phyloP scores from a whole-genome alignment of 1,140 invertebrate genomes.

The Eciton burchellii region DNA sequence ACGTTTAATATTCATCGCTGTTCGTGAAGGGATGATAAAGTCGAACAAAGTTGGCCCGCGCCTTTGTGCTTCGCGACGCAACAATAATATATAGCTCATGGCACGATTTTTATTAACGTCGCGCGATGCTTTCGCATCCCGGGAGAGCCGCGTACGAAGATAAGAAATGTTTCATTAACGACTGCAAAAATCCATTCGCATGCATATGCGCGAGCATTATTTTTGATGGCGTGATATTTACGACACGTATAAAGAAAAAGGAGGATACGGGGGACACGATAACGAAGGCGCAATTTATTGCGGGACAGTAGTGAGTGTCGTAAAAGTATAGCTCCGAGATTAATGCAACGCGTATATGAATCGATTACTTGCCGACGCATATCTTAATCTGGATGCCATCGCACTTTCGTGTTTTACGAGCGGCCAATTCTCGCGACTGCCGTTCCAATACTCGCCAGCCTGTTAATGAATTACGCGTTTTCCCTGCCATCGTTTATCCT shows the following conservation, averaged over 20 bases:
- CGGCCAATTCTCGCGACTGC: not conserved
- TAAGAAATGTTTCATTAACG: constrained; percentile 45
- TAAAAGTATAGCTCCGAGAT: constrained; percentile 51
- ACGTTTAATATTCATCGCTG: constrained; percentile 17
- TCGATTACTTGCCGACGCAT: constrained; percentile 40
- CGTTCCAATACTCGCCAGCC: constrained; percentile 33
- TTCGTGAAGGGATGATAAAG: not conserved
- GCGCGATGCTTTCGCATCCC: constrained; percentile 17
- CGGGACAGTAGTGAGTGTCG: constrained; percentile 31
- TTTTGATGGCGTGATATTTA: constrained; percentile 53
- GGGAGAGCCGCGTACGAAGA: not conserved
- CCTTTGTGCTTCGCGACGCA: not conserved
- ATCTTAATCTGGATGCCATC: constrained; percentile 48
- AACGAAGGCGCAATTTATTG: constrained; percentile 52
- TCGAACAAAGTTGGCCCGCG: constrained; percentile 5
- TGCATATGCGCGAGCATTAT: constrained; percentile 34
- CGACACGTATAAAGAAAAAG: constrained; percentile 6
- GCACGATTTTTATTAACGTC: constrained; percentile 36
- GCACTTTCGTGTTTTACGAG: constrained; percentile 30
- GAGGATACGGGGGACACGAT: constrained; percentile 32
- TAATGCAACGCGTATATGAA: constrained; percentile 46
- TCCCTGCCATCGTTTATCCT: not conserved
- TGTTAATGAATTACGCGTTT: constrained; percentile 51
- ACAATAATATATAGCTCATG: constrained; percentile 2
- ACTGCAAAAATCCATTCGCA: constrained; percentile 25